A percentile compares a stretch with the other conserved stretches of the same genome.
These are phyloP conservation scores for Empidonax traillii DNA, from an alignment of 2,113 vertebrate genomes.

Conservation along the genomic window DNA sequence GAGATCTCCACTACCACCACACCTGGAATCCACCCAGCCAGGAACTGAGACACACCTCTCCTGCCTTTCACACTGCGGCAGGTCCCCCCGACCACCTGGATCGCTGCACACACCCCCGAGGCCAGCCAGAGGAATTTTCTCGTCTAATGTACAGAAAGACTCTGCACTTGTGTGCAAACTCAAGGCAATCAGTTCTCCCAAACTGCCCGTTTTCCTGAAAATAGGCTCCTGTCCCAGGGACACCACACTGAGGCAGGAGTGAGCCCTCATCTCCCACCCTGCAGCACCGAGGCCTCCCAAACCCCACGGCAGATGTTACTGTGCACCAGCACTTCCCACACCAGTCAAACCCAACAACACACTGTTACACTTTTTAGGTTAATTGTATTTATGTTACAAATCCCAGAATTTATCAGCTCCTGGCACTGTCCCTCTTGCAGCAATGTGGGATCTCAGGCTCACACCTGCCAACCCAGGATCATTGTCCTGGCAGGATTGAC, in stretches of 20 bases:
- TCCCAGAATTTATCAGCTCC: neutral
- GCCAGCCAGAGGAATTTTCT: neutral
- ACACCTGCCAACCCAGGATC: neutral
- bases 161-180: neutral
- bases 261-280: fast-evolving
- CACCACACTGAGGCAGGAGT: neutral
- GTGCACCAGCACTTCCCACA: too few species aligned
- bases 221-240: neutral
- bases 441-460: neutral
- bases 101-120: fast-evolving
- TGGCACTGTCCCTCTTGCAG: neutral
- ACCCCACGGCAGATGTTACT: neutral
- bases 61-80: fast-evolving
- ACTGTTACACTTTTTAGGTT: neutral
- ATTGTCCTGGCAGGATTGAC: neutral
- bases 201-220: fast-evolving
- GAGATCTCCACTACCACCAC: neutral
- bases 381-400: neutral
- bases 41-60: neutral
- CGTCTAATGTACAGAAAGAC: neutral
- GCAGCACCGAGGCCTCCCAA: fast-evolving
- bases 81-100: fast-evolving
- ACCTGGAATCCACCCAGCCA: neutral
- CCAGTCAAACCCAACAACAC: fast-evolving
- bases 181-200: neutral